Evolutionary conservation across 2,888 invertebrate genomes (phyloP), one percentile per base, ranked within the genome.

Genomic region (Rhagonycha fulva): DNA sequence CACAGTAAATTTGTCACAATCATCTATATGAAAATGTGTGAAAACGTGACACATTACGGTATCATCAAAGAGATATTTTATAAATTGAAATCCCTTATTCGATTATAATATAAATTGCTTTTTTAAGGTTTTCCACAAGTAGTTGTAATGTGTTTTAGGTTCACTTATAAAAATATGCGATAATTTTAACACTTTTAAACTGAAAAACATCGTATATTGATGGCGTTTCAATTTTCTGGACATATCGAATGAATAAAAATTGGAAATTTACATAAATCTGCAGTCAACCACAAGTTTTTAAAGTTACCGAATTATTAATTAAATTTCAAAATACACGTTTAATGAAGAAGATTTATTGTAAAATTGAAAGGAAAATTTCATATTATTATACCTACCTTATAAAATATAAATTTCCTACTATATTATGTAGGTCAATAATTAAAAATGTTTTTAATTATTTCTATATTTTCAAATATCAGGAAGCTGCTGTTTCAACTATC

Each of bases 61-160:
- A 75, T 63, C 75, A 75, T 68, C 68, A 72, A 69, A 75, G 28
- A 11, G 69, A 70, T 24, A 69, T 76, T 76, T 61, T 28, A 24
- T 70, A 76, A 76, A 76, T 73, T 73, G 72, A 63, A 66, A 69
- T 68, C 71, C 26, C 62, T 70, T 63, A 75, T 69, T 73, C 72
- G 72, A 76, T 76, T 76, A 76, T 76, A 76, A 76, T 76, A 76
- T 76, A 76, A 76, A 76, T 76, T 76, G 76, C 72, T 76, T 72
- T 70, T 76, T 76, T 63, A 63, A 24, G 61, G 62, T 62, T 60
- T 60, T 28, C 61, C 47, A 47, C 30, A 30, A 28, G 69, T 69
- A 69, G 19, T 32, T 69, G 32, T 30, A 69, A 30, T 32, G 12
- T 69, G 47, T 47, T 47, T 47, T 47, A 47, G 47, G n/a, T 47